A percentile compares a stretch with the other conserved stretches of the same genome.
These are phyloP conservation scores for Thumatha senex DNA, from an alignment of 2,888 invertebrate species.

Conservation along the genomic window DNA sequence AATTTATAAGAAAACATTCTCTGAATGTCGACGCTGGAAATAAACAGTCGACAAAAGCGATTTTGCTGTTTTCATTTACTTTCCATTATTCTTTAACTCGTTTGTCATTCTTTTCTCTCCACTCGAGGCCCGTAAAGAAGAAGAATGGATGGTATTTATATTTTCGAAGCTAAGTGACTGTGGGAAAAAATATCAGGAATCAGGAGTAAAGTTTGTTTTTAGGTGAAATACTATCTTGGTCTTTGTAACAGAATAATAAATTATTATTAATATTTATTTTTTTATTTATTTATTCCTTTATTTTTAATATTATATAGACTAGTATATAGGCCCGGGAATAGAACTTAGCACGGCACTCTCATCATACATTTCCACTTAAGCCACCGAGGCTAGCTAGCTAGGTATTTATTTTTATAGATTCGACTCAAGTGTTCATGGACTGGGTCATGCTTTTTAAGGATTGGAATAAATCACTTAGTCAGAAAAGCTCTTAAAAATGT, in stretches of 20 bases:
- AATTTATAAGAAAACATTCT: conserved; percentile 52
- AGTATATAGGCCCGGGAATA: no score
- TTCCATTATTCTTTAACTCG: conserved; percentile 79
- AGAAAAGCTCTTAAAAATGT: conserved; percentile 76
- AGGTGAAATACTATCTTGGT: conserved; percentile 3
- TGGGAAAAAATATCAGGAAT: no score
- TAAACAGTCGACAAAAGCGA: conserved; percentile 75
- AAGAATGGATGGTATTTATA: conserved; percentile 74
- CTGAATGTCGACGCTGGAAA: conserved; percentile 60
- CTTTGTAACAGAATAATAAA: conserved; percentile 36
- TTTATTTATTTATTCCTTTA: no score
- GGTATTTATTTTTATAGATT: not conserved
- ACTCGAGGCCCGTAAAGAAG: conserved; percentile 67
- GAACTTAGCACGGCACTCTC: no score
- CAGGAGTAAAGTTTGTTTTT: conserved; percentile 6
- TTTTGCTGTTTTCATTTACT: conserved; percentile 79
- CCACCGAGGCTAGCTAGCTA: no score
- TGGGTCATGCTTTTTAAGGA: conserved; percentile 57
- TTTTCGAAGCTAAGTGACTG: conserved; percentile 66
- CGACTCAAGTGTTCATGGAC: conserved; percentile 36
- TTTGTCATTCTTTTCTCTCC: conserved; percentile 78
- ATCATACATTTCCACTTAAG: no score
- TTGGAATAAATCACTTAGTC: conserved; percentile 74
- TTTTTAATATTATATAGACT: no score
- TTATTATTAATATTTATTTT: no score